Percentiles rank a stretch among this genome's conserved stretches.
Evolutionary conservation across 1,140 invertebrate species (phyloP).

Genomic region (Drosophila elegans): DNA sequence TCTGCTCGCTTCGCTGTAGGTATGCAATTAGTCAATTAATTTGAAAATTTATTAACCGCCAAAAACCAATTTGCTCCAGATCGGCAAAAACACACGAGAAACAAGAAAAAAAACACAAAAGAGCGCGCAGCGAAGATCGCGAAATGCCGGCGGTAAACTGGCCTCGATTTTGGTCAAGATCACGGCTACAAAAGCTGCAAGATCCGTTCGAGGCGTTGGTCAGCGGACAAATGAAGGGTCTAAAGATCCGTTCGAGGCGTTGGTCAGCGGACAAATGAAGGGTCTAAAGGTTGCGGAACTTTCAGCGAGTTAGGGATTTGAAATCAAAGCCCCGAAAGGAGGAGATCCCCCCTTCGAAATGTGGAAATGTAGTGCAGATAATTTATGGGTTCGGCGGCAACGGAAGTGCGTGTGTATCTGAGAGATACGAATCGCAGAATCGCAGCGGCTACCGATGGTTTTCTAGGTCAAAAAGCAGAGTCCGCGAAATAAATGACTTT

Average conservation of each 20-base stretch:
- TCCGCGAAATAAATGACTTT: slow-evolving; percentile 75
- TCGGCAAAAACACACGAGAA: slow-evolving; percentile 41
- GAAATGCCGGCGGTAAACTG: slow-evolving; percentile 79
- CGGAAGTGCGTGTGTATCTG: slow-evolving; percentile 80
- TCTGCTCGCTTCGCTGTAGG: slow-evolving; percentile 55
- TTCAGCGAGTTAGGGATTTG: slow-evolving; percentile 62
- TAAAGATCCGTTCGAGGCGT: slow-evolving; percentile 54
- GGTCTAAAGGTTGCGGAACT: slow-evolving; percentile 55
- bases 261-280: slow-evolving; percentile 72
- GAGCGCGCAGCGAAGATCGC: slow-evolving; percentile 20
- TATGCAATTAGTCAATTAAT: slow-evolving; percentile 84
- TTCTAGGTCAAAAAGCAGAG: slow-evolving; percentile 71
- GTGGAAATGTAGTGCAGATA: slow-evolving; percentile 61
- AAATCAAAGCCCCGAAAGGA: slow-evolving; percentile 25
- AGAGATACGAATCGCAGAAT: slow-evolving; percentile 67
- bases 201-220: slow-evolving; percentile 61
- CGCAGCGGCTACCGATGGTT: slow-evolving; percentile 57
- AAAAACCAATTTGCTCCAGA: slow-evolving; percentile 80
- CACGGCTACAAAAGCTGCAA: slow-evolving; percentile 19
- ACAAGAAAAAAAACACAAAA: slow-evolving; percentile 12
- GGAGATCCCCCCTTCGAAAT: neutral
- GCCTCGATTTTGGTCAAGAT: slow-evolving; percentile 35
- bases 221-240: slow-evolving; percentile 66
- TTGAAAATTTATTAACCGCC: slow-evolving; percentile 81
- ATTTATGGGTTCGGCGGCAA: slow-evolving; percentile 65